Evolutionary conservation across 2,113 vertebrate species (phyloP).

Genomic region (Scortum barcoo): DNA sequence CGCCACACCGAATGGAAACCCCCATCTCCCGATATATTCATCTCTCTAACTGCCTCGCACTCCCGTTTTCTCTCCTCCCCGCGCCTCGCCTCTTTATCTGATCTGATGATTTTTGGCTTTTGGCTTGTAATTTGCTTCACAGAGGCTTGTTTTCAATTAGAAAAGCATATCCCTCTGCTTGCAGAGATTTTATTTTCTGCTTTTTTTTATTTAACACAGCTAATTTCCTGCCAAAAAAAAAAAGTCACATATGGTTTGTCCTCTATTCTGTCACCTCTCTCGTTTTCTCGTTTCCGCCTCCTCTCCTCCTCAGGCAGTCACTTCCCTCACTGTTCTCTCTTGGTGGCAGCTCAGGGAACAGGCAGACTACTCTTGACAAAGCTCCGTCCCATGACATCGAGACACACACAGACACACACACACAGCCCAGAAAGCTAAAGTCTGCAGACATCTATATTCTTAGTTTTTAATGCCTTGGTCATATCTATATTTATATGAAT

Average conservation of each 20-base stretch:
- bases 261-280: constrained; percentile 34
- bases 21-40: constrained; percentile 38
- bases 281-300: constrained; percentile 7
- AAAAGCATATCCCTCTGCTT: constrained; percentile 22
- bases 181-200: constrained; percentile 7
- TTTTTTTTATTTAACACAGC: background rate
- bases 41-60: constrained; percentile 37
- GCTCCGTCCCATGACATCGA: constrained; percentile 1
- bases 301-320: constrained; percentile 4
- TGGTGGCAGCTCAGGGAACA: constrained; percentile 45
- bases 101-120: constrained; percentile 56
- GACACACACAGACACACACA: background rate
- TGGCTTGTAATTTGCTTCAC: constrained; percentile 45
- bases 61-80: constrained; percentile 34
- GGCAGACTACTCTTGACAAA: constrained; percentile 36
- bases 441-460: constrained; percentile 25
- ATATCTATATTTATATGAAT: background rate
- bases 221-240: constrained; percentile 16
- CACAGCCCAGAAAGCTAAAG: constrained; percentile 6
- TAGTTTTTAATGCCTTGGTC: background rate
- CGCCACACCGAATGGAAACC: constrained; percentile 44
- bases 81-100: background rate
- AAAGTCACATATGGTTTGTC: constrained; percentile 16
- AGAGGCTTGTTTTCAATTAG: constrained; percentile 59
- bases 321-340: constrained; percentile 35